Evolutionary conservation across 2,113 vertebrate genomes (phyloP), one percentile per base, ranked within the genome.

Genomic region (Trematomus loennbergii): DNA sequence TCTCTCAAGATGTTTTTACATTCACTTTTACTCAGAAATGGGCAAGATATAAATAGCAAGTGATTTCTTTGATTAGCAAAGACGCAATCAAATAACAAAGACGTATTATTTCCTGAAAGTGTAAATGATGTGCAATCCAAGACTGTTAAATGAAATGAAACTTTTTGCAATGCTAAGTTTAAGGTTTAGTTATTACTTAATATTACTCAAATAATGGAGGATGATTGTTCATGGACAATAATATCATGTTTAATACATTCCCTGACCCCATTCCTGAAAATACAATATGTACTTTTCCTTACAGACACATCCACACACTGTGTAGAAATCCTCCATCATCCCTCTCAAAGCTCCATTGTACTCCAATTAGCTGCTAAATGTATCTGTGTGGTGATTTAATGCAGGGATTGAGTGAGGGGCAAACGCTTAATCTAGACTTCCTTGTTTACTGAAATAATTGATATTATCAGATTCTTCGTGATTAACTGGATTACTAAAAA

Each of bases 381-480:
- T 86, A 40, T 87, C 68, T 71, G 29, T 83, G 62, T 79, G 67
- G 29, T 84, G 84, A 83, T 88, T 93, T 88, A 88, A 89, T 88
- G 48, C 72, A 74, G 78, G 77, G 89, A 90, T 86, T 85, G 78
- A 86, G 68, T 82, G 33, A 75, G 69, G 77, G 81, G 60, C 80
- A 85, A 86, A 20, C 57, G 57, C 74, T 89, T 88, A 72, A 91
- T 89, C 83, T 89, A n/a, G 45, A 82, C 85, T 88, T 83, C 59
- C 80, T 89, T 92, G 86, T 91, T 91, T 91, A 91, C 87, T 82
- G 85, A 88, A 90, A 87, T 93, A 93, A 92, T 91, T 92, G 89
- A 93, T 92, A 91, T 88, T 64, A 92, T 91, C 85, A 89, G 83
- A 90, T 88, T 90, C 74, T 78, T 61, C 61, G 84, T 89, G 90